Conservation (phyloP, 1,140 invertebrate genomes). For the Neotoxoptera formosana region DNA sequence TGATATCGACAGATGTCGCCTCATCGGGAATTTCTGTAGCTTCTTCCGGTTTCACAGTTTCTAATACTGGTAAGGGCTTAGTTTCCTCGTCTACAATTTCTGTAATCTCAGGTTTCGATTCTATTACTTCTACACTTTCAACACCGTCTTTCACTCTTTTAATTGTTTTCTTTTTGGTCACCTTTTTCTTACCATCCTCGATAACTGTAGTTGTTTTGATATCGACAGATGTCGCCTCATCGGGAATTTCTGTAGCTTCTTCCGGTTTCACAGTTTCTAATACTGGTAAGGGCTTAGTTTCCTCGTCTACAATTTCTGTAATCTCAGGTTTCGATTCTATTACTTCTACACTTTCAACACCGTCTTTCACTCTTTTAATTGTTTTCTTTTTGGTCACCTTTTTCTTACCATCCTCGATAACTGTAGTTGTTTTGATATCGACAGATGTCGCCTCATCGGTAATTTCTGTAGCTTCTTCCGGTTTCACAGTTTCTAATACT, state of each 20-base stretch:
- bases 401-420: neutral
- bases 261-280: too few relatives aligned
- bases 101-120: too few relatives aligned
- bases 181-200: conserved; percentile 59
- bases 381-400: neutral
- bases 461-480: neutral
- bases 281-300: neutral
- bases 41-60: too few relatives aligned
- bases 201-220: neutral
- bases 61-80: too few relatives aligned
- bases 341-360: neutral
- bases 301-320: neutral
- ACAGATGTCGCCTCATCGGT: neutral
- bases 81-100: too few relatives aligned
- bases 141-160: too few relatives aligned
- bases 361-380: neutral
- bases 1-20: neutral
- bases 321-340: neutral
- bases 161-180: conserved; percentile 58
- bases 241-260: neutral
- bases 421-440: neutral
- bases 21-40: neutral
- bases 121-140: too few relatives aligned
- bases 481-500: neutral
- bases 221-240: too few relatives aligned